Base-by-base conservation (phyloP, 2,888 invertebrate genomes). In the Drosophila histrio region DNA sequence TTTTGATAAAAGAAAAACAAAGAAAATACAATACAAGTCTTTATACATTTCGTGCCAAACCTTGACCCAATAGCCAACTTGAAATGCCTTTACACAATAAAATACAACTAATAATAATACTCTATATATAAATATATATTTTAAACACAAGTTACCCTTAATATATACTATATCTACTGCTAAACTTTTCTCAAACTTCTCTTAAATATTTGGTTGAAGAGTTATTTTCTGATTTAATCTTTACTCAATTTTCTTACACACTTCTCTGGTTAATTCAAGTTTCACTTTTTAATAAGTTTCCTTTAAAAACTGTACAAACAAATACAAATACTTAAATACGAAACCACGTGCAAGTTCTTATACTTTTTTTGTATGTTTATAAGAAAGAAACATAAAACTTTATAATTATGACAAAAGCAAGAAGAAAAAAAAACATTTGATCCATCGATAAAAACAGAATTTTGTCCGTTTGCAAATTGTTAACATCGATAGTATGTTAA, bases 331-430 rank as follows among this genome's bases (percentile, higher is more conserved):
- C 34, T 38, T 53, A 57, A 59, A 30, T 74, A 80, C 65, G 63
- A 69, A 60, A 58, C 34, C 50, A 60, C 60, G 60, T 46, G 49
- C 57, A 58, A 46, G 44, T 57, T 43, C 60, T 49, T 39, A 56
- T 58, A 74, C 69, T 79, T 87, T 83, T 83, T 83, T 87, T 87
- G 88, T 86, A 86, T 86, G 67, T 81, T 54, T 54, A 59, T 62
- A 64, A 57, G n/a, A 24, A 53, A 52, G 26, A 47, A 54, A 62
- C 8, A 44, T 21, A 26, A 2, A 26, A 17, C 8, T 21, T 5
- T n/a, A 19, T 21, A 34, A 34, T 22, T n/a, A 22, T 6, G n/a
- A 19, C 50, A 32, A 46, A 49, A n/a, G n/a, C n/a, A n/a, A n/a
- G n/a, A 53, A 9, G 28, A 13, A 49, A 67, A 17, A 11, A 21